phyloP scores from a whole-genome alignment of 2,113 vertebrate genomes.

The Esox niger region DNA sequence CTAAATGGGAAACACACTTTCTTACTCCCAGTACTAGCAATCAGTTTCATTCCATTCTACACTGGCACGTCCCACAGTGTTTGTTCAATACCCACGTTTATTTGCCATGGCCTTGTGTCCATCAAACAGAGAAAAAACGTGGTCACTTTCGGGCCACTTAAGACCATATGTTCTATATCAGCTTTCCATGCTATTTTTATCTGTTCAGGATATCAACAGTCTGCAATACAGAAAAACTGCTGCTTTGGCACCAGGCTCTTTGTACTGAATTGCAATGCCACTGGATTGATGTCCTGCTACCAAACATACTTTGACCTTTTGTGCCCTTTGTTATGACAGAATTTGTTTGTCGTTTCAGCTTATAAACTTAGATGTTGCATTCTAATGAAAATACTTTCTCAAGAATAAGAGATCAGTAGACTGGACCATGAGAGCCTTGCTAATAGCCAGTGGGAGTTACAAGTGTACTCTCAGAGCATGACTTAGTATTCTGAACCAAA shows the following conservation, averaged over 20 bases:
- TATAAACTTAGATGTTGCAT: slow-evolving; percentile 22
- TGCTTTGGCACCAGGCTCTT: too few relatives aligned
- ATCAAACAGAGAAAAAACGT: not conserved
- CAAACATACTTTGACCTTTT: not conserved
- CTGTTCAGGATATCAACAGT: too few relatives aligned
- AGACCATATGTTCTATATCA: too few relatives aligned
- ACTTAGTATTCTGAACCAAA: slow-evolving; percentile 9
- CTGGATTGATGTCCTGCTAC: not conserved
- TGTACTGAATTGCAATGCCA: too few relatives aligned
- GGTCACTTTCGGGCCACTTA: too few relatives aligned
- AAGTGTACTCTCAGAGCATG: slow-evolving; percentile 23
- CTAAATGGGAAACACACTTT: too few relatives aligned
- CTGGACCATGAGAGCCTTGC: slow-evolving; percentile 20
- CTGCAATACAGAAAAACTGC: too few relatives aligned
- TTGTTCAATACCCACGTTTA: not conserved
- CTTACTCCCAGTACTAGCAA: not conserved
- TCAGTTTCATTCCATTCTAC: not conserved
- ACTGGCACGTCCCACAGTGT: not conserved
- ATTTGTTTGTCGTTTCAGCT: slow-evolving; percentile 20
- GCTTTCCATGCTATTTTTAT: too few relatives aligned
- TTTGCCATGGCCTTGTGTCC: not conserved
- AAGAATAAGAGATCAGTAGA: slow-evolving; percentile 22
- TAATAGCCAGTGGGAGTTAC: slow-evolving; percentile 25
- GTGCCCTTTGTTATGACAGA: slow-evolving; percentile 17
- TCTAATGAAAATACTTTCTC: slow-evolving; percentile 15